Base-by-base conservation (phyloP, 2,888 invertebrate genomes). In the Diogma glabrata region DNA sequence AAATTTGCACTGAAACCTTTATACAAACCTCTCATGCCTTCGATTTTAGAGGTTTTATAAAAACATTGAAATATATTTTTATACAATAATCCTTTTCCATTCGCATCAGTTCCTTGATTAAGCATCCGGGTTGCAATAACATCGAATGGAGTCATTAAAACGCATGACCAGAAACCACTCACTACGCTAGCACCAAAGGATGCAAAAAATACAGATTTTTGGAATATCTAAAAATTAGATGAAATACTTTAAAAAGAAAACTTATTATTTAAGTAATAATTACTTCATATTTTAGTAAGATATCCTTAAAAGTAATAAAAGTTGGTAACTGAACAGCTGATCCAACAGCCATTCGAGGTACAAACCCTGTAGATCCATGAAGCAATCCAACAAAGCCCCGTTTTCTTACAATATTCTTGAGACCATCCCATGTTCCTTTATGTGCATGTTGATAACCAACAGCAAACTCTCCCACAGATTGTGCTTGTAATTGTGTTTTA, bases 141-240 rank as follows among this genome's bases (percentile, higher is more conserved):
- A 67, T 93, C 92, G 63, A 92, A 84, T 0, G 92, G 93, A 52
- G 90, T 88, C 77, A 91, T 86, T 54, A 78, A 75, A 1, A 84
- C 59, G 5, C 84, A 82, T 20, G 90, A 81, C 43, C 79, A 79
- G 30, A 84, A 71, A 1, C 91, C 91, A 54, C 88, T 87, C 16
- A 86, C 68, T 63, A 87, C 76, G 61, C 88, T 85, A 8, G 88
- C 82, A 2, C 73, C 60, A 55, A 84, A 74, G 1, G 82, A 78
- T 51, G 76, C 75, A 45, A 77, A 57, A 60, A 79, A 67, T 46
- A 77, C 75, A 53, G 73, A 73, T 45, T 71, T 64, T 50, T 55
- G 52, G 47, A 61, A 60, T 28, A 58, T 17, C 60, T 61, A 38
- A 16, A 50, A 51, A 3, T 20, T 26, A n/a, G n/a, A n/a, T n/a